Conservation (phyloP, 2,888 invertebrate genomes). For the Tenodera sinensis region DNA sequence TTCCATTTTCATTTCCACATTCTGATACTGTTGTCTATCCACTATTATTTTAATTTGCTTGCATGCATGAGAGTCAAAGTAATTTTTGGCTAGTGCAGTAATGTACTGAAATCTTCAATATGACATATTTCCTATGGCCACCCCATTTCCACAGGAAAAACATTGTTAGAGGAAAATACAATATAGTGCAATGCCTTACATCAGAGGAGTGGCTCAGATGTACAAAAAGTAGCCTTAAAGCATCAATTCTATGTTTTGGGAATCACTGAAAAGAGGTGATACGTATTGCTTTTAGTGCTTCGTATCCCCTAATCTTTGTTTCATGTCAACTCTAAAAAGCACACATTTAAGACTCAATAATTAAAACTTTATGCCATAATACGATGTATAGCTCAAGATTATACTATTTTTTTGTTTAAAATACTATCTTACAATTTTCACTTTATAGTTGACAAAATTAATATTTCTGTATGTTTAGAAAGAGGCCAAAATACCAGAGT, state of each 20-base stretch:
- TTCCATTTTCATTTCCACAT: too few relatives aligned
- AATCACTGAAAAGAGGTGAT: background rate
- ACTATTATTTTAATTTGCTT: too few relatives aligned
- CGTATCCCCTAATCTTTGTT: background rate
- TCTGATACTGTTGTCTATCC: too few relatives aligned
- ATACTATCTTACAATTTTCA: conserved; percentile 22
- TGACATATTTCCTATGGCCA: too few relatives aligned
- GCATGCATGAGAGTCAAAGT: too few relatives aligned
- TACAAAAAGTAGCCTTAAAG: background rate
- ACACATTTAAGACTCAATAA: conserved; percentile 25
- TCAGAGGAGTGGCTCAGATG: too few relatives aligned
- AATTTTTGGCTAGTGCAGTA: too few relatives aligned
- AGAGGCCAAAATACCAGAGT: conserved; percentile 24
- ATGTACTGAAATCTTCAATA: too few relatives aligned
- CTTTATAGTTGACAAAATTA: conserved; percentile 20
- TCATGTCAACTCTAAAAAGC: conserved; percentile 14
- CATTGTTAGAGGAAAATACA: too few relatives aligned
- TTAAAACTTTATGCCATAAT: conserved; percentile 21
- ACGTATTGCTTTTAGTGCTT: conserved; percentile 1
- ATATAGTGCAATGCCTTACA: too few relatives aligned
- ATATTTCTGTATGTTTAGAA: conserved; percentile 24
- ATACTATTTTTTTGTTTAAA: conserved; percentile 20
- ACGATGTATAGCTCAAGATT: conserved; percentile 26
- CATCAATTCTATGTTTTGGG: background rate
- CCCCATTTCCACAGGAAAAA: too few relatives aligned